A percentile compares a stretch with the other conserved stretches of the same genome.
Conservation (phyloP, 2,888 invertebrate genomes). For the Brassicogethes aeneus region DNA sequence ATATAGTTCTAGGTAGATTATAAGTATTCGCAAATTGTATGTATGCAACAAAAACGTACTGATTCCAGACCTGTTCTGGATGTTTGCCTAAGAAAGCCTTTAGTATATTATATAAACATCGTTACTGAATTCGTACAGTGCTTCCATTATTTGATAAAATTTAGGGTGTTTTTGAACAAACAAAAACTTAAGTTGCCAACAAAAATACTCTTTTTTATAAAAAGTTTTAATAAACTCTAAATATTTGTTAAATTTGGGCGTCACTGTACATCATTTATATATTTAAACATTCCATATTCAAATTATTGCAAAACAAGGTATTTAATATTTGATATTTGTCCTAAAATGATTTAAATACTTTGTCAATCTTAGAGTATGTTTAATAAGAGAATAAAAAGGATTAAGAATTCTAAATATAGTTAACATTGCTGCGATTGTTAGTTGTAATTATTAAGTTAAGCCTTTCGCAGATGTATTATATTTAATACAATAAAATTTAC, state of each 20-base stretch:
- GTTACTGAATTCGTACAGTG: constrained; percentile 20
- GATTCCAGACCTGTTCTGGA: constrained; percentile 37
- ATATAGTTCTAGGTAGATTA: constrained; percentile 32
- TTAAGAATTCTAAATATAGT: constrained; percentile 40
- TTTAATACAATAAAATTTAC: constrained; percentile 24
- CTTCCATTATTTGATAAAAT: too few species aligned
- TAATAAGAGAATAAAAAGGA: constrained; percentile 28
- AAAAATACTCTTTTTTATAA: too few species aligned
- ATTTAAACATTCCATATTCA: constrained; percentile 35
- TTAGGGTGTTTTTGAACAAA: too few species aligned
- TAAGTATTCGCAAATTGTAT: constrained; percentile 35
- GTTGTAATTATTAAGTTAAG: constrained; percentile 38
- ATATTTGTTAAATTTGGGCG: too few species aligned
- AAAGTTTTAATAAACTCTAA: too few species aligned
- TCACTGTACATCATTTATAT: constrained; percentile 29
- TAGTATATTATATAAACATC: constrained; percentile 35
- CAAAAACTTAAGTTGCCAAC: too few species aligned
- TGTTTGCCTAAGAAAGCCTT: constrained; percentile 41
- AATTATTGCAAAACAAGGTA: constrained; percentile 18
- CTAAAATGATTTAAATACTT: constrained; percentile 29
- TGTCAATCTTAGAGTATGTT: constrained; percentile 36
- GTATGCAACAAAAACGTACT: constrained; percentile 30
- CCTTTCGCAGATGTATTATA: constrained; percentile 41
- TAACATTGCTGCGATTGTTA: constrained; percentile 35
- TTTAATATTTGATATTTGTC: constrained; percentile 22